Base-by-base conservation (phyloP, 2,888 invertebrate genomes). In the Phrixothrix hirtus region DNA sequence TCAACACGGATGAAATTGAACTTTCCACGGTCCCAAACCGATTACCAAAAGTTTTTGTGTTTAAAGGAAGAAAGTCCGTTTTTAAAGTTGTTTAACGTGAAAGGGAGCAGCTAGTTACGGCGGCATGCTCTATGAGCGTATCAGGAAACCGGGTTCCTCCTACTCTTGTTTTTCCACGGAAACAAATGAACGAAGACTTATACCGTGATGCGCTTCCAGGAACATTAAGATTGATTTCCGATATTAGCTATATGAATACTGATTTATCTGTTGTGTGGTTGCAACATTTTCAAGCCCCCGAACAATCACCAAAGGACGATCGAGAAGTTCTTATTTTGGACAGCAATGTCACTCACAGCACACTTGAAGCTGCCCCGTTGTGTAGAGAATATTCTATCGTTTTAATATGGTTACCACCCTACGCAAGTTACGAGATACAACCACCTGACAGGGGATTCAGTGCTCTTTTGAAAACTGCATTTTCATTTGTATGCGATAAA, bases 91-190 rank as follows among this genome's bases (percentile, higher is more conserved):
- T 48, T 12, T n/a, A n/a, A 39, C 64, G 55, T 4, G 64, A 65
- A 49, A 37, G 60, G 43, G 66, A 63, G 9, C 42, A 53, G 45
- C 54, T 51, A 15, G 49, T 62, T 17, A 66, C 67, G 35, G 58
- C 54, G 11, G 64, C 64, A 10, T 63, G 59, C 27, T 59, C 57
- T 38, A 60, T 66, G 56, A 64, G 56, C 59, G 68, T 65, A 27
- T 32, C 53, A 17, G 69, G 69, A 3, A 30, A 43, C 26, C 69
- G 57, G 42, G 58, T 70, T n/a, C 65, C 69, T 13, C 69, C 69
- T 15, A 52, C 61, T 5, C 44, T 71, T 16, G 66, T 67, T 27
- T 65, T 63, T 54, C 62, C 61, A 11, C 55, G 65, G 25, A 60
- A 62, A 32, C 57, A n/a, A 6, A 51, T 51, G 48, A 62, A 60